Conservation (phyloP, 2,797 vertebrate species). For the Manis pentadactyla region DNA sequence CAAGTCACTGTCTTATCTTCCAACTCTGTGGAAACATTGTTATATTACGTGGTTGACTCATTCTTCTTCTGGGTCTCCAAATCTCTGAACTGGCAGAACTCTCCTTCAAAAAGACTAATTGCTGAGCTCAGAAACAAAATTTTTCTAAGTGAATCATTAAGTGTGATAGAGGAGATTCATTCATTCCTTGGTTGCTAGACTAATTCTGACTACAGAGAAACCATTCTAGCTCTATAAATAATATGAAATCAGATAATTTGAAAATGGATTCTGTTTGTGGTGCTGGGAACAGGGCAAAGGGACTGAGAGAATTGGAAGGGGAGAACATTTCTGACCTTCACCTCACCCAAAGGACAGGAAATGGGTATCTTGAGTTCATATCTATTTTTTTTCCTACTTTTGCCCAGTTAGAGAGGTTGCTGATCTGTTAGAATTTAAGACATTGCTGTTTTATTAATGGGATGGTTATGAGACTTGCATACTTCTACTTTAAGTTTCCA, state of each 20-base stretch:
- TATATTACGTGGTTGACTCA: background rate
- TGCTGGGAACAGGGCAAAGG: background rate
- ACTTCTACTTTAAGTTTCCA: constrained; percentile 3
- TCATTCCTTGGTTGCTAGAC: background rate
- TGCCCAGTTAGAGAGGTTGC: background rate
- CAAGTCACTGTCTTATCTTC: background rate
- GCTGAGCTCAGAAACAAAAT: constrained; percentile 1
- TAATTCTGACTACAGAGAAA: constrained; percentile 8
- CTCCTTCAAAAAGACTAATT: constrained; percentile 9
- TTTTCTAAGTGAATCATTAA: constrained; percentile 34
- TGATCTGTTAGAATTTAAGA: background rate
- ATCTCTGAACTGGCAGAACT: background rate
- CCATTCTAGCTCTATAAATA: background rate
- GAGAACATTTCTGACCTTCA: background rate
- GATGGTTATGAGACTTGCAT: background rate
- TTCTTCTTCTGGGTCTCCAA: constrained; percentile 14
- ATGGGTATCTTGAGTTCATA: background rate
- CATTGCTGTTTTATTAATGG: constrained; percentile 7
- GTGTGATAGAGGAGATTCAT: background rate
- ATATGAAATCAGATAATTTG: constrained; percentile 29
- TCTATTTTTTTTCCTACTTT: background rate
- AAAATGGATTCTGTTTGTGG: background rate
- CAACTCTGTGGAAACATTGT: background rate
- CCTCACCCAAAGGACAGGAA: background rate
- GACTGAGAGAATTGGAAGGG: background rate